Base-by-base conservation (phyloP, 2,113 vertebrate genomes). In the Ursus arctos region DNA sequence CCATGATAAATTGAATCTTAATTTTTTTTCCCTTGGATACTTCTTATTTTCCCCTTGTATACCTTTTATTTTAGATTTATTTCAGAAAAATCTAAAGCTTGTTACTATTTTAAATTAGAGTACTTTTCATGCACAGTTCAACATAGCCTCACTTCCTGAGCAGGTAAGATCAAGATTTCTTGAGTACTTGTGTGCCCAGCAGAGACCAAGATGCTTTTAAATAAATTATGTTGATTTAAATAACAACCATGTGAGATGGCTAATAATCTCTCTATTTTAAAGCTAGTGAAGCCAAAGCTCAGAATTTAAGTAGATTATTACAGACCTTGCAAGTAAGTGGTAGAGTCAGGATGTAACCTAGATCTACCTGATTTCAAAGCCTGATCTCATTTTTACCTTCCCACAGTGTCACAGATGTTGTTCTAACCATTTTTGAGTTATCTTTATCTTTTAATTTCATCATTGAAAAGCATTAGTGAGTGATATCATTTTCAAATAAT, bases 401-500 rank as follows among this genome's bases (percentile, higher is more conserved):
- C 31, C 26, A 36, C 36, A 57, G 40, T 36, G 53, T 72, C 51
- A 91, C 19, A 69, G 71, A 81, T 15, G 4, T 88, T 14, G 2
- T 57, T 43, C 51, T 91, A 69, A 76, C 6, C 18, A 82, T 18
- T 81, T 53, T 53, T 59, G 11, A 71, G 36, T 65, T 53, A 43
- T 55, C 53, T 67, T 94, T 49, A n/a, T 74, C 86, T 67, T 86
- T 88, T 19, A 65, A 0, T 91, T 55, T n/a, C 81, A 55, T 61
- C 71, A 77, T 49, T 88, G 22, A 43, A 76, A 84, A 91, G 31
- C 36, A n/a, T 21, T 83, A 36, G 31, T 33, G 22, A 87, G 40
- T 18, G 4, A 40, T 63, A 22, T 43, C n/a, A 97, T 71, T 94
- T 85, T 63, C 61, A 91, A 93, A 97, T 77, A 93, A 97, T 77